Evolutionary conservation across 2,888 invertebrate genomes (phyloP), one percentile per base, ranked within the genome.

Genomic region (Pollenia angustigena): DNA sequence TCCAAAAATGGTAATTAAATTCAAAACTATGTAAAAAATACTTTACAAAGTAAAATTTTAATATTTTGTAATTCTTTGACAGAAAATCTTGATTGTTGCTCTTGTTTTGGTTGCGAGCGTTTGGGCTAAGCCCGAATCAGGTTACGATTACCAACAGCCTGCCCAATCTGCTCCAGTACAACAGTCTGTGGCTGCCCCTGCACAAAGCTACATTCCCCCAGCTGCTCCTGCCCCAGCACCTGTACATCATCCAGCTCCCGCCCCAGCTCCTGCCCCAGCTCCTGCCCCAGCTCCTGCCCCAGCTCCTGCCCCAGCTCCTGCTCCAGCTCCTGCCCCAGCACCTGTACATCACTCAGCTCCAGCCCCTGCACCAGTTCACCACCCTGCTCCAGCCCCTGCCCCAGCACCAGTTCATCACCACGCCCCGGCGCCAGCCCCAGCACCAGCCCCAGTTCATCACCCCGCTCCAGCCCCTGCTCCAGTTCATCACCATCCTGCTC

Each of bases 131-230:
- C 84, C 87, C 11, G 76, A 87, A 68, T 66, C 84, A 76, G 87
- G 88, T 32, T 88, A 88, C 66, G 74, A 85, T 46, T 88, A 88
- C 52, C 81, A 76, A 44, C 79, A 81, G 74, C 76, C 84, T 10
- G 71, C 81, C 9, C 68, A 10, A 7, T 14, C 68, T 44, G 74
- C 60, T 9, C n/a, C 72, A 32, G 71, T 40, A 14, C 83, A 74
- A 60, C 60, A 32, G 11, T 52, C 11, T 48, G 44, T 56, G 60
- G 10, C 62, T n/a, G 69, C 68, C 16, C 66, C 75, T 10, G 42
- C 16, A 10, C 58, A 54, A 3, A 42, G 44, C 11, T 71, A 58
- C 23, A 71, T 62, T 23, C 62, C 62, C 9, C 74, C 76, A 3
- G 78, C 64, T 12, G 40, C 60, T 56, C 8, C 52, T 32, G 82